phyloP scores from a whole-genome alignment of 1,140 invertebrate species.

The Cherax quadricarinatus region DNA sequence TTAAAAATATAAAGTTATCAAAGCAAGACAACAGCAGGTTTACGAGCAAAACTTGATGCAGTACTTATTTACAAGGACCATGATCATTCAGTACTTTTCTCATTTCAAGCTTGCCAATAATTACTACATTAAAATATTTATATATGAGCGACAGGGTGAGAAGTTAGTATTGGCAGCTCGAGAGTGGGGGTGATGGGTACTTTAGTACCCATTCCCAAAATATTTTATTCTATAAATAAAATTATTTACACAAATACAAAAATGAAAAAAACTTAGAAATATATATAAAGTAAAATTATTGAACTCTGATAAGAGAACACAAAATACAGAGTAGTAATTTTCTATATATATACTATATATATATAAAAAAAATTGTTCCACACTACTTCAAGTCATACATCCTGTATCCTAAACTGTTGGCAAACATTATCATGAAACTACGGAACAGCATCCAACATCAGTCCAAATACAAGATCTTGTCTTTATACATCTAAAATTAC shows the following conservation, averaged over 20 bases:
- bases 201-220: neutral
- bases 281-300: slow-evolving; percentile 12
- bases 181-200: slow-evolving; percentile 19
- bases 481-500: no score
- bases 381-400: neutral
- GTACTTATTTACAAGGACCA: neutral
- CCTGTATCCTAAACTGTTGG: neutral
- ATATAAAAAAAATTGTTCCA: neutral
- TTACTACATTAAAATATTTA: slow-evolving; percentile 16
- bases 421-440: neutral
- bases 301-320: neutral
- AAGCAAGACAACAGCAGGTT: neutral
- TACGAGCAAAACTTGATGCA: neutral
- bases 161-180: slow-evolving; percentile 49
- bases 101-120: slow-evolving; percentile 10
- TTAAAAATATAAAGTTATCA: neutral
- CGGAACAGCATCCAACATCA: no score
- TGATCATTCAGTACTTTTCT: neutral
- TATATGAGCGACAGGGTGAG: slow-evolving; percentile 37
- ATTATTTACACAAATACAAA: neutral
- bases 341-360: no score
- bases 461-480: no score
- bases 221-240: neutral
- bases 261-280: neutral
- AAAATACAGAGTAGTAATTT: neutral